Evolutionary conservation across 35 echinoderm and acorn worm species (phyloP), one percentile per base, ranked within the genome.

Genomic region (Apostichopus californicus): DNA sequence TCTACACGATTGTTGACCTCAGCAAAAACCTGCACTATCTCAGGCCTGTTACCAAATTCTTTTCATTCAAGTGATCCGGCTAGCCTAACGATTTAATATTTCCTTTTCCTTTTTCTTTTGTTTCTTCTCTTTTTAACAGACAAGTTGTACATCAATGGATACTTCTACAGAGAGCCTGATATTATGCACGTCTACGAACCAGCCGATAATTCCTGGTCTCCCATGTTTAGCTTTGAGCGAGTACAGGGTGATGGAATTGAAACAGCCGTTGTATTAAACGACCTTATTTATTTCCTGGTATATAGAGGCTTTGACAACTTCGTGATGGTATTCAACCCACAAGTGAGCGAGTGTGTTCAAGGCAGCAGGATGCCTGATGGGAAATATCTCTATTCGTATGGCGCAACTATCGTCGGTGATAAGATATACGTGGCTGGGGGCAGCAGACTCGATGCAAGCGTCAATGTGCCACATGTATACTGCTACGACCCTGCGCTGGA

Each of bases 131-230:
- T 21, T 80, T 80, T 23, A 1, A 83, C 58, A 90, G 94, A 92
- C 4, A 99, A 96, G 54, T 80, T 99, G 1, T 99, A 96, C 68
- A 93, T 99, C 34, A 99, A 96, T 77, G 97, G 97, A 9, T 99
- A 99, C 63, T 99, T 99, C 93, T 99, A 92, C 80, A 91, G 97
- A 5, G 97, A 99, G 79, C 97, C 97, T 21, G 97, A 99, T 28
- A 95, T 99, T 73, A 94, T 99, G 80, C 95, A 99, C 58, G 96
- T 95, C 77, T 99, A 96, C 89, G 95, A 99, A 91, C 93, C 93
- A 8, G 52, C 90, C 52, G 95, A 96, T 6, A 92, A 93, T 84
- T 73, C 91, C 5, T 99, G 97, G 97, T 80, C 86, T 11, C 93
- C 92, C 5, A 96, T 99, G 90, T 96, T 90, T 73, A 96, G 93